These are phyloP conservation scores for Drusus annulatus DNA, from an alignment of 1,140 invertebrate species.

Conservation along the genomic window DNA sequence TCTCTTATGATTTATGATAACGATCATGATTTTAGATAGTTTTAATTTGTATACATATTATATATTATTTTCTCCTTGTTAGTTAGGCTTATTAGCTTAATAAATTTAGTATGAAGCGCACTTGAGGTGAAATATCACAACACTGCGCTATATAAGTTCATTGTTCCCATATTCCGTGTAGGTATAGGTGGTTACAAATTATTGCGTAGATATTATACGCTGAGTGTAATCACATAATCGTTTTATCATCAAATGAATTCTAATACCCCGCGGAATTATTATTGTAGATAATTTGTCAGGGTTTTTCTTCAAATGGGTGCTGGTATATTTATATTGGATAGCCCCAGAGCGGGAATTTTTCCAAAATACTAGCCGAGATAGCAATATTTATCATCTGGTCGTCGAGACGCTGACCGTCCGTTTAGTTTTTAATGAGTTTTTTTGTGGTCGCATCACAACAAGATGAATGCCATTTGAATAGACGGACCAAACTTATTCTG, in stretches of 20 bases:
- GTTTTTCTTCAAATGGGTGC: background rate
- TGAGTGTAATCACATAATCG: background rate
- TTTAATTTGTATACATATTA: no score
- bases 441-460: conserved; percentile 25
- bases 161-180: no score
- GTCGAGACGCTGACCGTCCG: background rate
- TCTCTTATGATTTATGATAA: no score
- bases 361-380: conserved; percentile 55
- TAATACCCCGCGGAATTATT: background rate
- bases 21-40: no score
- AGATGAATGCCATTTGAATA: conserved; percentile 1
- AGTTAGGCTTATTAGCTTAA: no score
- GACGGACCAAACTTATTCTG: no score
- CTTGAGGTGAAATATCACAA: no score
- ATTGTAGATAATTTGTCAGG: background rate
- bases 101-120: no score
- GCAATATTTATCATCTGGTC: conserved; percentile 41
- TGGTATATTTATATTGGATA: conserved; percentile 48
- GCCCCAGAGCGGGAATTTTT: conserved; percentile 44
- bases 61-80: no score
- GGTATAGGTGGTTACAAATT: no score
- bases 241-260: background rate
- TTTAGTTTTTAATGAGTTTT: conserved; percentile 40
- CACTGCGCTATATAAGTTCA: no score
- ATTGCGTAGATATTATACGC: no score